Evolutionary conservation across 2,113 vertebrate genomes (phyloP).

Genomic region (Salvelinus alpinus): DNA sequence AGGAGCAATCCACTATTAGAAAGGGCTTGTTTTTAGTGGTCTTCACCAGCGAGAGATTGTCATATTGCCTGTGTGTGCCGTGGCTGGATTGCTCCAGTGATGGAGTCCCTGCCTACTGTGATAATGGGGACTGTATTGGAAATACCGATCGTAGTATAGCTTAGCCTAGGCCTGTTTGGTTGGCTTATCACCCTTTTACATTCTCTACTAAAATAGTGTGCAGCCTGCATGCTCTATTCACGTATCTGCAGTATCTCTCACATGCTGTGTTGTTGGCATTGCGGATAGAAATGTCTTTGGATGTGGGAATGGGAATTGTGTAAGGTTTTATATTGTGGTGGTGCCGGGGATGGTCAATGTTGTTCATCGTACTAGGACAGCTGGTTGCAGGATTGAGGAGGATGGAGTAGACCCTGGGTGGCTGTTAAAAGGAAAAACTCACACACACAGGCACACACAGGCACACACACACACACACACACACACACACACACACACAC

Average conservation of each 20-base stretch:
- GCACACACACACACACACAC: constrained; percentile 5
- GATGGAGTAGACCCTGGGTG: constrained; percentile 4
- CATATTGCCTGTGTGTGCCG: constrained; percentile 71
- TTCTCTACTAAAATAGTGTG: constrained; percentile 59
- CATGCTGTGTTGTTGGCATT: constrained; percentile 63
- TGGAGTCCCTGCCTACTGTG: constrained; percentile 66
- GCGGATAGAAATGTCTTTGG: constrained; percentile 52
- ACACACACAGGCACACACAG: background rate
- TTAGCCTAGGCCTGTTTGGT: constrained; percentile 74
- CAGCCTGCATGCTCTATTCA: constrained; percentile 65
- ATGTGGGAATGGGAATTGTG: constrained; percentile 67
- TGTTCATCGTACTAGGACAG: constrained; percentile 64
- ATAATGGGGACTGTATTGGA: constrained; percentile 71
- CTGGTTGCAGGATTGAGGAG: constrained; percentile 50
- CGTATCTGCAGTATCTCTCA: constrained; percentile 70
- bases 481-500: no score
- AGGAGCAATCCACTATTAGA: background rate
- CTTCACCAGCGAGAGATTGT: constrained; percentile 55
- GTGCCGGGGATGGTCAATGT: constrained; percentile 69
- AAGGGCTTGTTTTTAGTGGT: constrained; percentile 5
- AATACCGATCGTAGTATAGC: constrained; percentile 52
- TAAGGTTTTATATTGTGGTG: constrained; percentile 75
- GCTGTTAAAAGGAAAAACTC: constrained; percentile 32
- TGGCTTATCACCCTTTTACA: constrained; percentile 76
- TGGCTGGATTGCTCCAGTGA: constrained; percentile 72